These are phyloP conservation scores for Pipistrellus nathusii DNA, from an alignment of 2,797 vertebrate genomes.

Conservation along the genomic window DNA sequence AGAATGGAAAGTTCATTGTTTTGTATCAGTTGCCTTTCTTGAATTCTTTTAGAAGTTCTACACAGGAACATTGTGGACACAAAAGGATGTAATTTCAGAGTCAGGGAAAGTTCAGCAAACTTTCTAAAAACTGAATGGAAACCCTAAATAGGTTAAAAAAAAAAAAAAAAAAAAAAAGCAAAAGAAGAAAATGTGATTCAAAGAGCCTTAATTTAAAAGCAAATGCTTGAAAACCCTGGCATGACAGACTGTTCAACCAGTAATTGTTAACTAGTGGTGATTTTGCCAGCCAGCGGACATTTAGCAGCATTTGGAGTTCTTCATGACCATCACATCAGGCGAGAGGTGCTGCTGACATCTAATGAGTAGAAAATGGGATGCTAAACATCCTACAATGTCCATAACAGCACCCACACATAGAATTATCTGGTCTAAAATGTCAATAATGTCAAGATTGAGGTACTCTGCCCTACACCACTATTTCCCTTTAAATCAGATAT, in stretches of 20 bases:
- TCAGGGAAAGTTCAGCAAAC: neutral
- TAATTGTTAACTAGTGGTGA: neutral
- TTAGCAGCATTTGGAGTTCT: neutral
- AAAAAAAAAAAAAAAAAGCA: neutral
- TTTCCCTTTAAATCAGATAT: neutral
- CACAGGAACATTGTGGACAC: neutral
- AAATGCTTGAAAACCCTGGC: neutral
- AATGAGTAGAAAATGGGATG: neutral
- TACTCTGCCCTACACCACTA: neutral
- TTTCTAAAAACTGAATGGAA: slow-evolving; percentile 2
- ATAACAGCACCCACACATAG: neutral
- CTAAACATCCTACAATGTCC: neutral
- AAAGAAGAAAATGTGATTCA: neutral
- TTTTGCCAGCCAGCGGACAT: neutral
- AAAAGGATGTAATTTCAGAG: slow-evolving; percentile 39
- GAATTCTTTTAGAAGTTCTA: neutral
- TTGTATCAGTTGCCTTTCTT: neutral
- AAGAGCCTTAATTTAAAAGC: neutral
- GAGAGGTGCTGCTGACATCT: neutral
- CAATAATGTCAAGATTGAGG: neutral
- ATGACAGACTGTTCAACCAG: neutral
- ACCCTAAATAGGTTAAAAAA: neutral
- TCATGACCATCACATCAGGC: neutral
- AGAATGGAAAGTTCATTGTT: neutral
- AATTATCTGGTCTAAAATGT: neutral